These are phyloP conservation scores for Onthophagus sagittarius DNA, from an alignment of 2,888 invertebrate genomes.

Conservation along the genomic window DNA sequence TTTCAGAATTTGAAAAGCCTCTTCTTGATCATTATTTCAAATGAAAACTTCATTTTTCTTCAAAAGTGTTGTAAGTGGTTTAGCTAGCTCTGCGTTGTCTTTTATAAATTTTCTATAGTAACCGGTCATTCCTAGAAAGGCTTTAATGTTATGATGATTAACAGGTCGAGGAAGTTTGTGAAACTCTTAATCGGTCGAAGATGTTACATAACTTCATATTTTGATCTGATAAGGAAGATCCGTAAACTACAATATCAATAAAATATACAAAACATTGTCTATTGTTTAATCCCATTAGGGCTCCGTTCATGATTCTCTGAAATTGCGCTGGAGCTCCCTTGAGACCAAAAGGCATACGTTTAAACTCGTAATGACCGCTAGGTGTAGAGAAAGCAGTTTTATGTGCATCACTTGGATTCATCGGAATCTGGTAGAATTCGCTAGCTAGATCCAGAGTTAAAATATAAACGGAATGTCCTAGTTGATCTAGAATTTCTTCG, in stretches of 20 bases:
- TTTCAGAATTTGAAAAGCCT: no score
- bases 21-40: no score
- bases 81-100: constrained; percentile 35
- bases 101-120: constrained; percentile 43
- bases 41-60: no score
- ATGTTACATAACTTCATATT: constrained; percentile 26
- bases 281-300: constrained; percentile 32
- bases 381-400: constrained; percentile 31
- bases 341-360: no score
- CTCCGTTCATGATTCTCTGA: constrained; percentile 34
- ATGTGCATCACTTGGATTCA: constrained; percentile 24
- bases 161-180: no score
- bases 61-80: constrained; percentile 31
- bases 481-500: constrained; percentile 17
- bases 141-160: no score
- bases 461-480: constrained; percentile 20
- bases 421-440: constrained; percentile 21
- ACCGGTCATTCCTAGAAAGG: constrained; percentile 39
- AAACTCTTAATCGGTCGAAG: constrained; percentile 33
- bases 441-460: constrained; percentile 15
- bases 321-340: no score
- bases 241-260: constrained; percentile 39
- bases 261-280: constrained; percentile 41
- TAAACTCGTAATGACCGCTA: no score
- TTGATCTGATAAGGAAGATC: constrained; percentile 31